A percentile compares a stretch with the other conserved stretches of the same genome.
These are phyloP conservation scores for Drosophila triauraria DNA, from an alignment of 1,140 invertebrate species.

Conservation along the genomic window DNA sequence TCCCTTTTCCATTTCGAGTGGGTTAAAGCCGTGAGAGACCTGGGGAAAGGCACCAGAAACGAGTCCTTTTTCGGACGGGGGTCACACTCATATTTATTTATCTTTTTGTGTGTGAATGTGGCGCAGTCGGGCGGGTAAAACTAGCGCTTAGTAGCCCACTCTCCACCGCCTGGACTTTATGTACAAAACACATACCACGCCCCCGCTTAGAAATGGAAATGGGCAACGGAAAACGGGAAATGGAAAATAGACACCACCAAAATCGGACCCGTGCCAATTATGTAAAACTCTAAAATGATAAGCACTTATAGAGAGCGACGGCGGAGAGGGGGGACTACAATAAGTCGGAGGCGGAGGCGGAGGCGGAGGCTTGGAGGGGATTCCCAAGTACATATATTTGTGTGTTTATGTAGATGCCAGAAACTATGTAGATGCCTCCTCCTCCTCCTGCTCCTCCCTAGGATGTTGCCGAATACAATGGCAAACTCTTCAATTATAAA, in stretches of 20 bases:
- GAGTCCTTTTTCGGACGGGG: conserved; percentile 14
- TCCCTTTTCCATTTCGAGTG: conserved; percentile 5
- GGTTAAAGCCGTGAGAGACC: conserved; percentile 10
- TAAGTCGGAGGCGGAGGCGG: neutral
- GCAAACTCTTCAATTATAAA: conserved; percentile 85
- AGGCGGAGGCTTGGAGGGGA: neutral
- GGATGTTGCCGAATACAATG: conserved; percentile 69
- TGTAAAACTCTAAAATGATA: conserved; percentile 82
- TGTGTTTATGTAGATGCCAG: conserved; percentile 35
- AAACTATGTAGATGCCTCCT: conserved; percentile 44
- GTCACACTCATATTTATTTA: conserved; percentile 81
- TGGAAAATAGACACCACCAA: conserved; percentile 16
- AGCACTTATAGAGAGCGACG: conserved; percentile 52
- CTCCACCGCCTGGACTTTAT: conserved; percentile 9
- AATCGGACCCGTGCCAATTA: conserved; percentile 57
- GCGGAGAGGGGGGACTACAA: conserved; percentile 19
- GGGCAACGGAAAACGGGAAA: conserved; percentile 3
- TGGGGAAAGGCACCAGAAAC: neutral
- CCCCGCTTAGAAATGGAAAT: conserved; percentile 58
- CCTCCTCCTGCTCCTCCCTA: neutral
- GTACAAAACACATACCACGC: conserved; percentile 62
- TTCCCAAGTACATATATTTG: neutral
- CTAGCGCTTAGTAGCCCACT: conserved; percentile 43
- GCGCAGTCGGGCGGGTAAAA: conserved; percentile 63
- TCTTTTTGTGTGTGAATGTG: conserved; percentile 73